Evolutionary conservation across 2,888 invertebrate species (phyloP), one percentile per base, ranked within the genome.

Genomic region (Aquatica leii): DNA sequence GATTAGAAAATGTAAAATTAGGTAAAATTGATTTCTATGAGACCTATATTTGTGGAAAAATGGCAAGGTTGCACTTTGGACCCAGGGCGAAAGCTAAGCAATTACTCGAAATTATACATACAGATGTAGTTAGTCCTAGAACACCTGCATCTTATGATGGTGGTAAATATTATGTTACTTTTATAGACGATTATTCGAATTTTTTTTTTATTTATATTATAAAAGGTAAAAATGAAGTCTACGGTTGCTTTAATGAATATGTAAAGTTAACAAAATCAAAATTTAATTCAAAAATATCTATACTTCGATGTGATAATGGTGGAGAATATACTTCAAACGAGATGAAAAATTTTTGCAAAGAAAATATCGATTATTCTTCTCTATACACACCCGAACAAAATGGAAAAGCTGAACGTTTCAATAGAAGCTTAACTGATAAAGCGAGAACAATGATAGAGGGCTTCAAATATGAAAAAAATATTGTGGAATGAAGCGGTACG

Each of bases 381-480:
- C 59, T 59, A 9, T 60, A 63, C 40, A 54, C 57, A 9, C 63
- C 63, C 0, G 46, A 66, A 20, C 58, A 63, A 12, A 66, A 67
- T 53, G 64, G 67, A 31, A 63, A 57, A 37, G 49, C 60, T 0
- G 67, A 64, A 24, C 17, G 64, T 17, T 46, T 48, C 4, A 66
- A 63, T 51, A 14, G 58, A 24, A 65, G 57, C 24, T 53, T 65
- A 18, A 53, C 59, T 12, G 66, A 62, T 40, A 20, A 46, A 12
- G 21, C 34, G 31, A 31, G 59, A 21, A 46, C 62, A 9, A 65
- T 65, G 49, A 24, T 65, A 20, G 31, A 55, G 1, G 59, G 62
- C n/a, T 14, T 15, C 56, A 14, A 41, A 34, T 34, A 46, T 65
- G 8, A 43, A 40, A 5, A 58, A 62, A 51, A 24, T 48, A 35